Evolutionary conservation across 2,113 vertebrate genomes (phyloP).

Genomic region (Cichladusa arquata): DNA sequence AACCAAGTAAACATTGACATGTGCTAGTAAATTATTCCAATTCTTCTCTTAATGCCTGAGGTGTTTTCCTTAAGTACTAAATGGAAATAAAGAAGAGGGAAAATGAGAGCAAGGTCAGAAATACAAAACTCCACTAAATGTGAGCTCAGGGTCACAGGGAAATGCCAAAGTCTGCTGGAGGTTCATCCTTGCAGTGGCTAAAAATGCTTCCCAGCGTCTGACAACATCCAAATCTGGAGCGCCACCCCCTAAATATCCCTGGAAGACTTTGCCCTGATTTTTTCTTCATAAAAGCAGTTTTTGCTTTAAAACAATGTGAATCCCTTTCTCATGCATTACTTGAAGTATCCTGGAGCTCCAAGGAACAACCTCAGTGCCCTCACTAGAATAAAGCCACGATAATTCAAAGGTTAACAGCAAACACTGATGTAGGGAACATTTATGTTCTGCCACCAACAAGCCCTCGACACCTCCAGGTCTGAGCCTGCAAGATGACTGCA

Average conservation of each 20-base stretch:
- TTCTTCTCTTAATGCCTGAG: background rate
- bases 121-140: background rate
- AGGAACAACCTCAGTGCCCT: background rate
- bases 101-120: background rate
- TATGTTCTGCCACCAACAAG: background rate
- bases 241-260: no score
- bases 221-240: background rate
- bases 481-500: accelerated
- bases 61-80: background rate
- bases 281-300: background rate
- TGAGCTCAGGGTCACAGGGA: background rate
- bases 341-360: background rate
- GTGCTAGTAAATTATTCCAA: background rate
- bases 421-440: background rate
- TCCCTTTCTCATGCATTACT: background rate
- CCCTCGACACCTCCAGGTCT: accelerated
- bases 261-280: background rate
- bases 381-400: accelerated
- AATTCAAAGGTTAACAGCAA: background rate
- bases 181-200: background rate
- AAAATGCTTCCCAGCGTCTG: background rate
- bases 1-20: background rate
- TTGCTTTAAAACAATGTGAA: background rate
- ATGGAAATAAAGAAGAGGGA: background rate
- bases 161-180: background rate